Evolutionary conservation across 2,888 invertebrate genomes (phyloP), one percentile per base, ranked within the genome.

Genomic region (Geotrupes spiniger): DNA sequence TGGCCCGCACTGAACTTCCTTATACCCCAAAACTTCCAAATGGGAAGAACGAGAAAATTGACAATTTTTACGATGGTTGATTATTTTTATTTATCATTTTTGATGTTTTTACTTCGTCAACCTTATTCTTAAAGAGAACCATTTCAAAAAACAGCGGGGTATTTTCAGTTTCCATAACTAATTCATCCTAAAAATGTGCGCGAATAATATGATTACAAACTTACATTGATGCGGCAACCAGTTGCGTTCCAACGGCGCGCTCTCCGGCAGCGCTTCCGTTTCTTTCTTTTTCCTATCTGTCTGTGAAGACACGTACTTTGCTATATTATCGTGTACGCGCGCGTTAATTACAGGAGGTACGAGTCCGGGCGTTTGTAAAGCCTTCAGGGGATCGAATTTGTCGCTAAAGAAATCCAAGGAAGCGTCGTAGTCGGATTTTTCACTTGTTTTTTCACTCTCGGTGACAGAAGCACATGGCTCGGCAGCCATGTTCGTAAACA

Each of bases 311-410:
- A 21, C 3, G 21, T 79, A 89, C 60, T 81, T 83, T 1, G 77
- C 74, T 43, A 90, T 53, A 68, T 88, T 90, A 66, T 90, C 88
- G 61, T 80, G 85, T 44, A 76, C 56, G 15, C 80, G 80, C 0
- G 87, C 85, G 49, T 76, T 73, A 11, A 77, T 65, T 2, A 76
- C 72, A 0, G 84, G 83, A 10, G 83, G 60, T 46, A 72, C 72
- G 0, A 79, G 62, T 58, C 79, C 78, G 1, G 75, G 56, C 0
- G 83, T 78, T 58, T 83, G 83, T 9, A 91, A 71, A 1, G 84
- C 88, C 64, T 83, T 83, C 1, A 87, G 28, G 0, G 90, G 84
- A 72, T 90, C 80, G 59, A 87, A 91, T 39, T 73, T 64, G 4
- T 75, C 76, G 65, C 80, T 82, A 28, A 64, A 71, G 40, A 78